phyloP scores from a whole-genome alignment of 1,140 invertebrate species.

The Glossosoma conforme region DNA sequence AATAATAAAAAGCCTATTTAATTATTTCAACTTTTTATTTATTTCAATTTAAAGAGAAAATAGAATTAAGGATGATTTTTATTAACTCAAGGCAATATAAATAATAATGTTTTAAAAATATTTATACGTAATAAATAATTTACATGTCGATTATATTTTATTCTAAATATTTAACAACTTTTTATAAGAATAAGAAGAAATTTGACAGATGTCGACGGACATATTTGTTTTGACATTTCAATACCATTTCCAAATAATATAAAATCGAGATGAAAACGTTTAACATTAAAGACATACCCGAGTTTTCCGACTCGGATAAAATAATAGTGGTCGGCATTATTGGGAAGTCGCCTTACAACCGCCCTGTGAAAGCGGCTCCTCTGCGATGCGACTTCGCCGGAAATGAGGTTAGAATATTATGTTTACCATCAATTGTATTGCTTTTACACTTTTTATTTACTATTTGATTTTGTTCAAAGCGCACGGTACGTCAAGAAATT shows the following conservation, averaged over 20 bases:
- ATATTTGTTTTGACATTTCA: background rate
- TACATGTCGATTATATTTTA: background rate
- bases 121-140: background rate
- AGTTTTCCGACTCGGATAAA: conserved; percentile 43
- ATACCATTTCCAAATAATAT: background rate
- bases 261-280: conserved; percentile 39
- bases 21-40: too few relatives aligned
- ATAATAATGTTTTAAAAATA: background rate
- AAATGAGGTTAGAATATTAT: conserved; percentile 42
- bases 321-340: conserved; percentile 48
- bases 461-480: conserved; percentile 12
- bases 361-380: conserved; percentile 44
- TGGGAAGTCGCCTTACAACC: conserved; percentile 46
- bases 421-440: too few relatives aligned
- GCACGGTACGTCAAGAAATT: background rate
- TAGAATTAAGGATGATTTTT: too few relatives aligned
- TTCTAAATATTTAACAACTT: background rate
- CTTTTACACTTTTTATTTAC: conserved; percentile 9
- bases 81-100: too few relatives aligned
- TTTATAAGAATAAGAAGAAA: background rate
- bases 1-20: too few relatives aligned
- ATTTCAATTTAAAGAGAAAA: too few relatives aligned
- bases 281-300: conserved; percentile 42
- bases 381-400: conserved; percentile 35
- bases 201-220: background rate